phyloP scores from a whole-genome alignment of 2,888 invertebrate genomes.

The Amblyjoppa proteus region DNA sequence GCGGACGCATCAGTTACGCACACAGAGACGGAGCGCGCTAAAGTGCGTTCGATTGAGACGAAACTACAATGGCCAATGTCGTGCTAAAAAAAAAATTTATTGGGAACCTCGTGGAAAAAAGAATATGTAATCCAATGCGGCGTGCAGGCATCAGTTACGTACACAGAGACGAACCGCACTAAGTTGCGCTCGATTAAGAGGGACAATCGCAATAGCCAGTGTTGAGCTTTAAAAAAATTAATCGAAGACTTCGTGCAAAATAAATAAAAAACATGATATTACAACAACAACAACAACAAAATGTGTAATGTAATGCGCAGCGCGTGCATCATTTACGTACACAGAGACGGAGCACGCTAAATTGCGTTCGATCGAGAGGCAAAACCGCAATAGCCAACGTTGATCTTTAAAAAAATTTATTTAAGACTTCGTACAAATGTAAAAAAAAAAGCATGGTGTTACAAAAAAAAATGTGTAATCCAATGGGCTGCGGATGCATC shows the following conservation, averaged over 20 bases:
- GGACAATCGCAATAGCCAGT: neutral
- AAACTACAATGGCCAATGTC: neutral
- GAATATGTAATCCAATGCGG: neutral
- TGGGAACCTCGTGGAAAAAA: neutral
- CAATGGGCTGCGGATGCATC: neutral
- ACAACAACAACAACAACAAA: too few species aligned
- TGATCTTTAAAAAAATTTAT: constrained; percentile 3
- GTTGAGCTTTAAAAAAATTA: neutral
- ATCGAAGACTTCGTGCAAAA: neutral
- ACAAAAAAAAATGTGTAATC: too few species aligned
- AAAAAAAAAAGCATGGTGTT: too few species aligned
- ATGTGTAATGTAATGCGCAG: too few species aligned
- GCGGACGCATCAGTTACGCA: neutral
- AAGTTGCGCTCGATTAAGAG: constrained; percentile 18
- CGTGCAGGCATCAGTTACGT: neutral
- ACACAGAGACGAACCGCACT: neutral
- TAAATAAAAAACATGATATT: too few species aligned
- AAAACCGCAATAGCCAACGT: neutral
- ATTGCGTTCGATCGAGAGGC: constrained; percentile 17
- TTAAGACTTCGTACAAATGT: neutral
- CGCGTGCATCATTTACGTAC: neutral
- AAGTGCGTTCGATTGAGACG: constrained; percentile 24
- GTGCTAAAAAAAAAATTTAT: neutral
- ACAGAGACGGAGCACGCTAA: constrained; percentile 6
- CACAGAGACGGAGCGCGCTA: constrained; percentile 10